Evolutionary conservation across 2,113 vertebrate species (phyloP).

Genomic region (Gadus macrocephalus): DNA sequence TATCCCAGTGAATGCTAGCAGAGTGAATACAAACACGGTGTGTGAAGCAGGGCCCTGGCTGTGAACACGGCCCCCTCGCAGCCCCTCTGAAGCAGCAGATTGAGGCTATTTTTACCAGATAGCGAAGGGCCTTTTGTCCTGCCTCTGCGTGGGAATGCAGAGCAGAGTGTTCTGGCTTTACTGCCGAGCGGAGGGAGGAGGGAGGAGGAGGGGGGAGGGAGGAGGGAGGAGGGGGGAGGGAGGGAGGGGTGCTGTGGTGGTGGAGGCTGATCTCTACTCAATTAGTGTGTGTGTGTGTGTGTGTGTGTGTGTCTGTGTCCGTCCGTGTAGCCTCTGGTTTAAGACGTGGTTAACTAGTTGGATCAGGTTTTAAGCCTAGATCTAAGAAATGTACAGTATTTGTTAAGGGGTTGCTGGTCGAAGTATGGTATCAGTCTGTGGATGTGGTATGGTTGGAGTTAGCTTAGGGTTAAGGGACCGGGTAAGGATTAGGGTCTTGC

Average conservation of each 20-base stretch:
- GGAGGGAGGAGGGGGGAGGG: conserved; percentile 16
- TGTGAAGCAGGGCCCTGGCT: not conserved
- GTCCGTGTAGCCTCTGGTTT: too few species aligned
- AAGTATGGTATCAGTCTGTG: too few species aligned
- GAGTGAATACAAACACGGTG: too few species aligned
- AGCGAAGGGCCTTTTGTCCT: conserved; percentile 35
- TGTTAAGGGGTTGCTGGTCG: too few species aligned
- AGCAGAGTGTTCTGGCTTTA: conserved; percentile 20
- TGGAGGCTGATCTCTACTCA: conserved; percentile 35
- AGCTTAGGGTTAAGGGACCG: too few species aligned
- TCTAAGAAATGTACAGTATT: too few species aligned
- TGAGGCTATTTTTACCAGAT: conserved; percentile 38
- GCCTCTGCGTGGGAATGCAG: conserved; percentile 20
- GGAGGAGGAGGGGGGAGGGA: conserved; percentile 33
- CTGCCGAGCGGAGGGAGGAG: conserved; percentile 4
- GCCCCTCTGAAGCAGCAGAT: conserved; percentile 28
- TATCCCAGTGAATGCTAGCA: too few species aligned
- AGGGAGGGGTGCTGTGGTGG: conserved; percentile 25
- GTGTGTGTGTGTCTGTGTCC: conserved; percentile 45
- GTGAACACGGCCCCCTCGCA: not conserved
- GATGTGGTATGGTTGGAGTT: too few species aligned
- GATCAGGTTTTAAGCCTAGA: too few species aligned
- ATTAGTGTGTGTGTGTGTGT: conserved; percentile 5
- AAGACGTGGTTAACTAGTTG: too few species aligned
- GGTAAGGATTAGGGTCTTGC: too few species aligned